Conservation (phyloP, 2,797 vertebrate species). For the Parauchenoglanis punctatus region DNA sequence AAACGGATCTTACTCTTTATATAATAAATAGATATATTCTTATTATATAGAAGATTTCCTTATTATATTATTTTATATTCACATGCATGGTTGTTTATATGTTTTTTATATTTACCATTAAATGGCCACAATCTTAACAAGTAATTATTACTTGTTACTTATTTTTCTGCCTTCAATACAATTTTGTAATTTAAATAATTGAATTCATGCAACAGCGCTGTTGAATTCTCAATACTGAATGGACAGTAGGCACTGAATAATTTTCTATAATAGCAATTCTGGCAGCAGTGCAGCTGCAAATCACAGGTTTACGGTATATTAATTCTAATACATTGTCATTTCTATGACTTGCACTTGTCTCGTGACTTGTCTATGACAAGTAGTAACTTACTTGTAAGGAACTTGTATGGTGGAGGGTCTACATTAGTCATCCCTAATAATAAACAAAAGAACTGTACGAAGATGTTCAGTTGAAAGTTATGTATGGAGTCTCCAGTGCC, state of each 20-base stretch:
- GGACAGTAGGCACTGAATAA: background rate
- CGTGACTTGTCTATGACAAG: too few species aligned
- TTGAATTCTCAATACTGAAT: background rate
- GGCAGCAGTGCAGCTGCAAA: background rate
- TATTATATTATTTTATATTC: background rate
- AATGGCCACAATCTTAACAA: background rate
- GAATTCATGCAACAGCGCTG: background rate
- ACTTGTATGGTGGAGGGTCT: background rate
- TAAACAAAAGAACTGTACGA: background rate
- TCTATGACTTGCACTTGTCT: background rate
- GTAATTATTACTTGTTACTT: background rate
- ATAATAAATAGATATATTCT: background rate
- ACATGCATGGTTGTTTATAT: background rate
- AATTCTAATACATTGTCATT: background rate
- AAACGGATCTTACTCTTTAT: background rate
- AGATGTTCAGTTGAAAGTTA: background rate
- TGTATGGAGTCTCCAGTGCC: background rate
- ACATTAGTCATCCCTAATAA: background rate
- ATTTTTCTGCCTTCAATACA: background rate
- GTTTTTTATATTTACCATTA: background rate
- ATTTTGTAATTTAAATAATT: background rate
- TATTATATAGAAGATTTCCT: background rate
- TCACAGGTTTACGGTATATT: background rate
- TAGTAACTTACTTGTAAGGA: background rate
- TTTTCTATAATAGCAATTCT: background rate